Evolutionary conservation across 2,888 invertebrate genomes (phyloP), one percentile per base, ranked within the genome.

Genomic region (Stomorhina lunata): DNA sequence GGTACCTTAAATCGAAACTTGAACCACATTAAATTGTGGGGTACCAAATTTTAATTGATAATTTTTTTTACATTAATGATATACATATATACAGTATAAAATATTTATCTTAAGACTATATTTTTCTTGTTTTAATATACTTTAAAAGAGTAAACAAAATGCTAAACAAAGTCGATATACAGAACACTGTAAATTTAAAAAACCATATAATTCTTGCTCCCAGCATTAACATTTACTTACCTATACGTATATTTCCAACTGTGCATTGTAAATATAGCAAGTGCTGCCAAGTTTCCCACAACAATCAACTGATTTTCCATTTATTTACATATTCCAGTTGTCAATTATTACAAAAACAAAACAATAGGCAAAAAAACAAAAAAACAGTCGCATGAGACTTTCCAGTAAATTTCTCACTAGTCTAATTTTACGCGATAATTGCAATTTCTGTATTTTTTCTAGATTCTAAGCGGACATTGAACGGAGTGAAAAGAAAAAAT

Each of bases 371-470:
- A 66, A 66, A 43, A 17, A 40, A 17, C 34, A 27, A 27, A 45
- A 34, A 71, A 71, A 34, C 20, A 45, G 37, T 57, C 6, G 40
- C 68, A 78, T 71, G 43, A 77, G 61, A 55, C 53, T 55, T 78
- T 78, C 69, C 78, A 78, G 34, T 71, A 10, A 32, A 43, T 68
- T 69, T 66, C 55, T 72, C 7, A 55, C 66, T 72, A 68, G 69
- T 71, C 78, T 82, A 82, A 65, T 71, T 77, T 69, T 59, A 69
- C 50, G 27, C 27, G 29, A 57, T 48, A 72, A 63, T 78, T 71
- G 63, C 57, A 57, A 48, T 61, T 53, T 37, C 5, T 63, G 22
- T 7, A 25, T 53, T 66, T n/a, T 77, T 66, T 61, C 15, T 53
- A 50, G 22, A 22, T 55, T 55, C 20, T 12, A 29, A 71, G 12